A percentile compares a stretch with the other conserved stretches of the same genome.
phyloP scores from a whole-genome alignment of 2,113 vertebrate species.

The Callionymus lyra region DNA sequence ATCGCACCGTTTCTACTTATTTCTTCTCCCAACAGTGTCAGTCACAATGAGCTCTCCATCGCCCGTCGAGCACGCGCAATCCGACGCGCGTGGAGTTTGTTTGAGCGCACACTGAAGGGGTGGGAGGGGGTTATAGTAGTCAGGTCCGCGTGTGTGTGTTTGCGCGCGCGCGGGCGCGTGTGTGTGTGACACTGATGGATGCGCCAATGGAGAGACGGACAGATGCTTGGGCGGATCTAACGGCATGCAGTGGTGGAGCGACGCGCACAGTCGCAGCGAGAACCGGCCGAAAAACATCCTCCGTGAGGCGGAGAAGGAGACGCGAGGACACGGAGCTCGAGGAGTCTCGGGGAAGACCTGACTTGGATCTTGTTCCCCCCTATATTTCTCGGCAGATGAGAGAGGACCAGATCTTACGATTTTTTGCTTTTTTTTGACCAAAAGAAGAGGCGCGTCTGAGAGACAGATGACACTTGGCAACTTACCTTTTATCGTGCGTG shows the following conservation, averaged over 20 bases:
- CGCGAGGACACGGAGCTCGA: too few species aligned
- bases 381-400: too few species aligned
- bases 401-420: too few species aligned
- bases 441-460: constrained; percentile 17
- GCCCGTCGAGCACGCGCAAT: constrained; percentile 14
- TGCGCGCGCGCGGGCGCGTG: constrained; percentile 42
- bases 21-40: too few species aligned
- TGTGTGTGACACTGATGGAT: constrained; percentile 88
- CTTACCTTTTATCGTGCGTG: constrained; percentile 61
- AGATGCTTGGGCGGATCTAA: constrained; percentile 96
- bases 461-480: constrained; percentile 51
- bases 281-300: constrained; percentile 62
- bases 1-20: too few species aligned
- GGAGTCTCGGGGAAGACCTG: too few species aligned
- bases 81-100: constrained; percentile 24
- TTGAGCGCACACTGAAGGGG: constrained; percentile 19
- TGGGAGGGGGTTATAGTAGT: constrained; percentile 59
- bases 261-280: constrained; percentile 57
- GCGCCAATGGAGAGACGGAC: constrained; percentile 89
- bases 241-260: constrained; percentile 66
- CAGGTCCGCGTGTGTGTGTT: constrained; percentile 30
- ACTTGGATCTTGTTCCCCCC: too few species aligned
- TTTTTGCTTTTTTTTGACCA: too few species aligned
- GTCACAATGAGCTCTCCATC: constrained; percentile 31
- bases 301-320: constrained; percentile 58